phyloP scores from a whole-genome alignment of 2,888 invertebrate species.

The Napeogenes sylphis region DNA sequence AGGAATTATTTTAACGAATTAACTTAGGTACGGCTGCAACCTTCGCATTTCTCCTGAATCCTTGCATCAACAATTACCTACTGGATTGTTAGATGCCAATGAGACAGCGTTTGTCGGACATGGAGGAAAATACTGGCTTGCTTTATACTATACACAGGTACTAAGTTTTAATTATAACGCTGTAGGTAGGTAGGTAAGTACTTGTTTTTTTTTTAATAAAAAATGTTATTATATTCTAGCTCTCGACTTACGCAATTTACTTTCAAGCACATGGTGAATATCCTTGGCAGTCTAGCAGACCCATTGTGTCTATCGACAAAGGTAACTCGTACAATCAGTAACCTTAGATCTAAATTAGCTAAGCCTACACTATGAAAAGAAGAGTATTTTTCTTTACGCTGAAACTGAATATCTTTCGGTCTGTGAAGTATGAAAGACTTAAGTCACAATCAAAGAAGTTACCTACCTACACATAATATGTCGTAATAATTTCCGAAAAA shows the following conservation, averaged over 20 bases:
- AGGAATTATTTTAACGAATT: no score
- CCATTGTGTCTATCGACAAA: conserved; percentile 60
- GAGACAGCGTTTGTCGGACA: conserved; percentile 71
- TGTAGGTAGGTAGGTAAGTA: no score
- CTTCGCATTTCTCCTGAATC: conserved; percentile 62
- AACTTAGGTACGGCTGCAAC: conserved; percentile 66
- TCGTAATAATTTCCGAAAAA: no score
- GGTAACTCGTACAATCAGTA: conserved; percentile 40
- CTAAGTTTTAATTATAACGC: background rate
- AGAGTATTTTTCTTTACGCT: no score
- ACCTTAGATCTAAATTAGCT: background rate
- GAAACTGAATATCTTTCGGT: no score
- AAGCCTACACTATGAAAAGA: no score
- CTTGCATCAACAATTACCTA: conserved; percentile 54
- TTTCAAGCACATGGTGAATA: conserved; percentile 74
- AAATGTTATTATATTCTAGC: conserved; percentile 36
- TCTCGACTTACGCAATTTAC: conserved; percentile 68
- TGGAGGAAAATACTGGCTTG: conserved; percentile 70
- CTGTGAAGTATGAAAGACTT: no score
- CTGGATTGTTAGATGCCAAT: conserved; percentile 59
- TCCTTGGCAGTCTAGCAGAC: conserved; percentile 69
- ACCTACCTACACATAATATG: no score
- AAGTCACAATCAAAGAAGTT: no score
- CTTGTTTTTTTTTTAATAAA: background rate
- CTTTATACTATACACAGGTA: conserved; percentile 69